Base-by-base conservation (phyloP, 2,113 vertebrate genomes). In the Melierax canorus region DNA sequence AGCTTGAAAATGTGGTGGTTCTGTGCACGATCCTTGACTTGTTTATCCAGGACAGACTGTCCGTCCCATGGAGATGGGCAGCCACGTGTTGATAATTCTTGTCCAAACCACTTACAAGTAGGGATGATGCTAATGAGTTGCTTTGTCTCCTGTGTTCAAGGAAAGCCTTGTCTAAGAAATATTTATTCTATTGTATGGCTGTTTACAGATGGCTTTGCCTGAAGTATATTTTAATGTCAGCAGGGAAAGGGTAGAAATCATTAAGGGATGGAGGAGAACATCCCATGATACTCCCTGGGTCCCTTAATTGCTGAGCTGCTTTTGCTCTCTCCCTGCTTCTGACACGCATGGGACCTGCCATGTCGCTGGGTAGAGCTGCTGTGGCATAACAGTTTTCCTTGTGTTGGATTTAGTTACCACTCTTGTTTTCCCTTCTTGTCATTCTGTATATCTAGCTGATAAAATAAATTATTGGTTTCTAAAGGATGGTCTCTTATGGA, bases 21-120 rank as follows among this genome's bases (percentile, higher is more conserved):
- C 24, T 15, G 22, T 19, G 34, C 45, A 4, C 1, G 10, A 5
- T 23, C 34, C 62, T 53, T 46, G 38, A 5, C n/a, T 41, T n/a
- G 12, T 51, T 64, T 63, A 14, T 50, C n/a, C 53, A 36, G 56
- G 16, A 13, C 58, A 56, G 26, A 7, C 23, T 39, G 38, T 36
- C 43, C 0, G 0, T 39, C 38, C 58, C 17, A 0, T 6, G 22
- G 16, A 22, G 11, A 0, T n/a, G 13, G 15, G 26, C 36, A 63
- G 38, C 76, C 30, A 38, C 12, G 9, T 46, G 69, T 45, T 68
- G 30, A 4, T 46, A 56, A 7, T 75, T 75, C 43, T 3, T 53
- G 27, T 56, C 66, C 88, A 39, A 50, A 27, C 27, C 45, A 15
- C 85, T 74, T 29, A 2, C 29, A 63, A 38, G 51, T 59, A 6